Conservation (phyloP, 2,888 invertebrate species). For the Sialis fuliginosa region DNA sequence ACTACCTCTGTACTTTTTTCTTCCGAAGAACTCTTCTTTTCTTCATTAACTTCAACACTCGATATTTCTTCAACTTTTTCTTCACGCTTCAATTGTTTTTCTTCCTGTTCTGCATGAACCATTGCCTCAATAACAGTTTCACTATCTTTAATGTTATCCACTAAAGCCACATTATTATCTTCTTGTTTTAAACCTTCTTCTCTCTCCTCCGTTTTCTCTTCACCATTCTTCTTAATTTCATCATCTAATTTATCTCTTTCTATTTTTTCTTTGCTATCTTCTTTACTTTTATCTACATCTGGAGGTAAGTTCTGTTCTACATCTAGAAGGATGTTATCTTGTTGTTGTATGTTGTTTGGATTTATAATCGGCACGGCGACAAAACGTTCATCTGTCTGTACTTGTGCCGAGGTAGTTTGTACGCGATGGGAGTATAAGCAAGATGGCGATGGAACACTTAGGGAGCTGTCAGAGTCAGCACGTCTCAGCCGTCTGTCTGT, state of each 20-base stretch:
- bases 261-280: conserved; percentile 6
- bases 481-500: too few species aligned
- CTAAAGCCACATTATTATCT: conserved; percentile 21
- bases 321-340: conserved; percentile 24
- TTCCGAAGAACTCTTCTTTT: conserved; percentile 8
- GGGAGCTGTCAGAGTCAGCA: background rate
- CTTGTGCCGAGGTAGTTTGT: conserved; percentile 1
- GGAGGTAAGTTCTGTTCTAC: conserved; percentile 20
- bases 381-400: conserved; percentile 3
- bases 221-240: conserved; percentile 22
- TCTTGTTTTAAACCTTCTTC: conserved; percentile 24
- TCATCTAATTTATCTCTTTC: conserved; percentile 19
- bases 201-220: conserved; percentile 20
- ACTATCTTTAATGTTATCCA: conserved; percentile 22
- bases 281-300: conserved; percentile 2
- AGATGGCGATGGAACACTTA: background rate
- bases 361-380: background rate
- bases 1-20: conserved; percentile 7
- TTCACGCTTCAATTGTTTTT: conserved; percentile 14
- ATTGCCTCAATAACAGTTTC: conserved; percentile 29
- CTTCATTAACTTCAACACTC: background rate
- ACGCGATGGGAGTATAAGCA: background rate
- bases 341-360: conserved; percentile 4
- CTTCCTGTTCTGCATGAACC: conserved; percentile 31
- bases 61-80: background rate